These are phyloP conservation scores for Parazoanthus darwini DNA, from an alignment of 92 coral and sea anemone genomes.

Conservation along the genomic window DNA sequence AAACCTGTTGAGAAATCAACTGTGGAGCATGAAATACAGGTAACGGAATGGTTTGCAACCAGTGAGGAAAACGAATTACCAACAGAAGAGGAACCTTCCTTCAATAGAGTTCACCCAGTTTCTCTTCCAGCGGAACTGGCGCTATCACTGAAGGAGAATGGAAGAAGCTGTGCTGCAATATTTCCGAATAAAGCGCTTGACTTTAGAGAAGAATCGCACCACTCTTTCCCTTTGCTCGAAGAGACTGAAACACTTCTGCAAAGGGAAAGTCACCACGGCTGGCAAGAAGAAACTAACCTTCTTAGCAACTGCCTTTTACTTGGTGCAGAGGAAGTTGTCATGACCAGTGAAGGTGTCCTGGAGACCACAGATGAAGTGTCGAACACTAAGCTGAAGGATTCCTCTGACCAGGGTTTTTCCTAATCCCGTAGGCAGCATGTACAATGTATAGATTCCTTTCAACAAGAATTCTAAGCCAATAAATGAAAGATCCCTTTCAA, in stretches of 20 bases:
- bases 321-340: conserved; percentile 37
- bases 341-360: conserved; percentile 6
- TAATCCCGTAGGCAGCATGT: neutral
- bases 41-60: neutral
- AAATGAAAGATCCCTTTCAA: too few species aligned
- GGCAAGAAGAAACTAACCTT: neutral
- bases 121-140: neutral
- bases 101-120: neutral
- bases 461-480: too few species aligned
- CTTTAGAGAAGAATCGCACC: neutral
- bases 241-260: neutral
- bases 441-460: neutral
- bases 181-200: neutral
- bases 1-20: neutral
- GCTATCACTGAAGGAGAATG: neutral
- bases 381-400: neutral
- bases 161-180: neutral
- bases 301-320: conserved; percentile 28
- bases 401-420: neutral
- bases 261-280: neutral
- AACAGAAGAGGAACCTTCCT: neutral
- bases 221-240: neutral
- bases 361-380: neutral
- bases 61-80: neutral
- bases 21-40: neutral